Base-by-base conservation (phyloP, 2,888 invertebrate species). In the Ceriagrion tenellum region DNA sequence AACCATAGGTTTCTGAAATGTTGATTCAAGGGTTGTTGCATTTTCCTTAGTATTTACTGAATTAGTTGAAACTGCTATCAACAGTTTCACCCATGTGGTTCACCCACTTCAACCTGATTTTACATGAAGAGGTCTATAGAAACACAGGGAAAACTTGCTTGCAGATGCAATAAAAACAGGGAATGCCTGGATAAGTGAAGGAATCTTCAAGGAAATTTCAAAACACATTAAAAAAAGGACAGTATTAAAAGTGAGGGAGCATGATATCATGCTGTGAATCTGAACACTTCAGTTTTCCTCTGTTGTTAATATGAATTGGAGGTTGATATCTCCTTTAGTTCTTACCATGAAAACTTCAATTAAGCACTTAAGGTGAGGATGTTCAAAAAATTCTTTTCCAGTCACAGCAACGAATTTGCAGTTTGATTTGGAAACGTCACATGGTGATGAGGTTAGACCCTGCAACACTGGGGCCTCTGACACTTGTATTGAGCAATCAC, bases 301-400 rank as follows among this genome's bases (percentile, higher is more conserved):
- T 20, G 13, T 59, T 59, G 16, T 10, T 0, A 55, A 26, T 6
- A 56, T 59, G 59, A 59, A 30, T 59, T 59, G 10, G 23, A 35
- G 90, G 23, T 30, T 8, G 18, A n/a, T 26, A 30, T 56, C 20
- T 47, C 26, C 26, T 55, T 88, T 23, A n/a, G 63, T 95, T 93
- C 95, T 95, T 96, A 96, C 96, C 95, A 96, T 95, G 81, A 96
- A 96, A 35, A 96, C 95, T 95, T 96, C 96, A 95, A 96, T 96
- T 59, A 96, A 96, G 95, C 96, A 96, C 95, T 96, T 96, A 26
- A 96, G 95, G 30, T 89, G 95, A 35, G 95, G 95, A 93, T 96
- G 95, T 26, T 96, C 96, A 0, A 96, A 96, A 95, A 96, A 96
- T 93, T 96, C 95, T 40, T 96, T 96, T 63, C 96, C 96, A 95